Evolutionary conservation across 2,113 vertebrate genomes (phyloP), one percentile per base, ranked within the genome.

Genomic region (Forbesichthys agassizii): DNA sequence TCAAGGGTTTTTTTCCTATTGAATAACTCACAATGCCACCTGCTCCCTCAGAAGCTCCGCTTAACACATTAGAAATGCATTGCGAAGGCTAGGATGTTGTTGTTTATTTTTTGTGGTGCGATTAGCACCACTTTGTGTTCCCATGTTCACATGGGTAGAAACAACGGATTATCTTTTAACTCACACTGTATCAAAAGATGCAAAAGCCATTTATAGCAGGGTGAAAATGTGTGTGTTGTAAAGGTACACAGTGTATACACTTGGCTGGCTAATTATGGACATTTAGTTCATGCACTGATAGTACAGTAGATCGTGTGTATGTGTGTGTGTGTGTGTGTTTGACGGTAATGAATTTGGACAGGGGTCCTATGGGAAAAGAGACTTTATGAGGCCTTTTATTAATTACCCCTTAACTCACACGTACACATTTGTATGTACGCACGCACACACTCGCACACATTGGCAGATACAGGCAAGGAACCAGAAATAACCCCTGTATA

Each of bases 321-420:
- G 36, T 10, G 13, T 11, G 33, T 60, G 58, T 60, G 33, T 13
- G 58, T 60, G 58, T 36, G 13, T 61, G 59, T 3, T 61, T 80
- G 74, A 83, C 60, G 61, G 48, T 87, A 80, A 88, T 84, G 65
- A 11, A 64, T 84, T 61, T 65, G 64, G 83, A 87, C 83, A 84
- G 61, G 46, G 62, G 61, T 33, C 73, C 77, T 72, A 70, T 16
- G 79, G 81, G 85, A 76, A 74, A 48, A 5, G 18, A 70, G 46
- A 69, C 69, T 76, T 78, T 81, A 82, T 68, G 61, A 11, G 33
- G 64, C 13, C 61, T 53, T 63, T 48, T 59, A 77, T 84, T 87
- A 87, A 82, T 87, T 81, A 85, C 65, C 18, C 61, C 18, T 27
- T 2, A 3, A 27, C 10, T 9, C 16, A 20, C 6, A 57, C 20